Percentiles rank a stretch among this genome's conserved stretches.
Evolutionary conservation across 2,797 vertebrate genomes (phyloP).

Genomic region (Podarcis lilfordi): DNA sequence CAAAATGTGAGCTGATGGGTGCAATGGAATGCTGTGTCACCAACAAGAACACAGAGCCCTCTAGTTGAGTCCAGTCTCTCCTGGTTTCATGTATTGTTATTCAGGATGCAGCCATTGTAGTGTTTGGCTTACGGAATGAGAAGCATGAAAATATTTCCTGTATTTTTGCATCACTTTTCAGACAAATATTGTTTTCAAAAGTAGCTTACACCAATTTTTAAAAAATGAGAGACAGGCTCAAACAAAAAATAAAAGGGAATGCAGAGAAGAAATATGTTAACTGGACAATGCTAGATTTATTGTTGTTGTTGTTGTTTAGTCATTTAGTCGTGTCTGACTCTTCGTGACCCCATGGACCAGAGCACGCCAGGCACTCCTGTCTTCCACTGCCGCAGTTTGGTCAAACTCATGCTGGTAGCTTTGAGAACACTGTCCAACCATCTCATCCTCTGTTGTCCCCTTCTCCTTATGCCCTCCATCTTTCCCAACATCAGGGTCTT

Average conservation of each 20-base stretch:
- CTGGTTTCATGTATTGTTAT: neutral
- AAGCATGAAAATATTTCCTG: neutral
- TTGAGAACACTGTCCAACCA: too few species aligned
- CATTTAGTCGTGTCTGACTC: too few species aligned
- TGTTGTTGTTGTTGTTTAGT: too few species aligned
- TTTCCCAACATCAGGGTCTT: too few species aligned
- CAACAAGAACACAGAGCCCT: neutral
- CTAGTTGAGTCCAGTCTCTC: neutral
- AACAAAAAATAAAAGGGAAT: neutral
- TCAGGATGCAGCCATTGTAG: neutral
- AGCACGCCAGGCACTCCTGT: too few species aligned
- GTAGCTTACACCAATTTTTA: neutral
- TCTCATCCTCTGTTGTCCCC: too few species aligned
- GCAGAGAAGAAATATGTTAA: neutral
- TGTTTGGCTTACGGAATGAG: neutral
- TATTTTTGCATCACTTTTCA: neutral
- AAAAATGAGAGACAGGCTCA: neutral
- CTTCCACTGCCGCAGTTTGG: too few species aligned
- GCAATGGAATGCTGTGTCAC: neutral
- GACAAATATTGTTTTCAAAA: neutral
- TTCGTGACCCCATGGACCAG: too few species aligned
- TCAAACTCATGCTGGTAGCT: too few species aligned
- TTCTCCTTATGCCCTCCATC: too few species aligned
- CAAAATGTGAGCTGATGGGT: neutral
- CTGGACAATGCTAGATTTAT: too few species aligned